Percentiles rank a stretch among this genome's conserved stretches.
phyloP scores from a whole-genome alignment of 2,888 invertebrate species.

The Loripinus fragilis region DNA sequence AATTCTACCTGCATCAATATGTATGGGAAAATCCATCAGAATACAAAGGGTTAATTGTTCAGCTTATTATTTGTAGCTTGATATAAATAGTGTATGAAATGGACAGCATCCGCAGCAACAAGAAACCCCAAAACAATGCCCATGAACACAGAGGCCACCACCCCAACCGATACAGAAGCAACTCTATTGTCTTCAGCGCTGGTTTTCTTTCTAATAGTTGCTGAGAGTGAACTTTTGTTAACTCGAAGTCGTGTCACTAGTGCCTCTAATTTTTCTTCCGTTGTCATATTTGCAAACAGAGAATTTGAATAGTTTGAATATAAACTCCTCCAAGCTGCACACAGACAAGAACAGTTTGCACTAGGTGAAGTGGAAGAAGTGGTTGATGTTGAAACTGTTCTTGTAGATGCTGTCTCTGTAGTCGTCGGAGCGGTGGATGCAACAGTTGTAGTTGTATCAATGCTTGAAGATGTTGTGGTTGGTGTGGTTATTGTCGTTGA shows the following conservation, averaged over 20 bases:
- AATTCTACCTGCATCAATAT: too few relatives aligned
- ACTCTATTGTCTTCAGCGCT: conserved; percentile 36
- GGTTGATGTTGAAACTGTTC: background rate
- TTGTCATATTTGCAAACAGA: conserved; percentile 25
- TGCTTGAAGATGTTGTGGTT: background rate
- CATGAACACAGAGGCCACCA: conserved; percentile 27
- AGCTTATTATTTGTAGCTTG: too few relatives aligned
- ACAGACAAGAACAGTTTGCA: conserved; percentile 9
- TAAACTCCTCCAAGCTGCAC: background rate
- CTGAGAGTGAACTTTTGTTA: conserved; percentile 29
- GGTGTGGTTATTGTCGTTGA: background rate
- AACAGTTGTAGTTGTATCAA: background rate
- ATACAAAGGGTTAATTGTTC: too few relatives aligned
- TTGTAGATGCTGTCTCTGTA: background rate
- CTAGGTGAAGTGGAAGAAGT: background rate
- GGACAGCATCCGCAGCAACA: background rate
- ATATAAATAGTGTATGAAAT: background rate
- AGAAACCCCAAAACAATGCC: background rate
- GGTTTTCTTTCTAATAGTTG: conserved; percentile 34
- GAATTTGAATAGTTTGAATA: conserved; percentile 3
- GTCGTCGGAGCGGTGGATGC: background rate
- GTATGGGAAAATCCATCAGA: too few relatives aligned
- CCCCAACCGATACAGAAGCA: conserved; percentile 35
- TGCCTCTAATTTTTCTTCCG: conserved; percentile 33
- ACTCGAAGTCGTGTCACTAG: conserved; percentile 23